Evolutionary conservation across 2,888 invertebrate genomes (phyloP).

Genomic region (Pammene aurita): DNA sequence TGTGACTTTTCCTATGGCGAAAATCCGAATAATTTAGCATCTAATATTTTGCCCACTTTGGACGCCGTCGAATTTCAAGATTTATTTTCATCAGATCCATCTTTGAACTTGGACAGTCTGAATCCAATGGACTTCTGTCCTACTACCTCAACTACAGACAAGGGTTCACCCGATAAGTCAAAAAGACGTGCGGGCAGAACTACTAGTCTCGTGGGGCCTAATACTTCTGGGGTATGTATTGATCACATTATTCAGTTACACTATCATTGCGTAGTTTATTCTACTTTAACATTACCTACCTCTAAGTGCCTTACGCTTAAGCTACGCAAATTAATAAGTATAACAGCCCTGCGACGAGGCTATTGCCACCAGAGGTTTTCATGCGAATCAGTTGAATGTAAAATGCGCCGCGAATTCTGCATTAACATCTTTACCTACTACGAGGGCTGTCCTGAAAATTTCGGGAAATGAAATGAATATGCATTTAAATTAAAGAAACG

Average conservation of each 20-base stretch:
- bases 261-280: neutral
- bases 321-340: slow-evolving; percentile 15
- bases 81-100: slow-evolving; percentile 56
- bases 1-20: slow-evolving; percentile 72
- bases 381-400: slow-evolving; percentile 42
- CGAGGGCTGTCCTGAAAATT: no score
- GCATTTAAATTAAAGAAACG: no score
- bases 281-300: neutral
- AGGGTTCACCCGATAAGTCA: slow-evolving; percentile 50
- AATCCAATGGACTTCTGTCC: slow-evolving; percentile 50
- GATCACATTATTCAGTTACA: neutral
- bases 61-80: slow-evolving; percentile 65
- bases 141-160: slow-evolving; percentile 47
- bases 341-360: neutral
- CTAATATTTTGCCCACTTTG: slow-evolving; percentile 54
- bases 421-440: neutral
- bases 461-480: no score
- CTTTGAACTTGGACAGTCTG: slow-evolving; percentile 57
- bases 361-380: neutral
- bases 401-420: slow-evolving; percentile 37
- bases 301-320: neutral
- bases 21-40: slow-evolving; percentile 57
- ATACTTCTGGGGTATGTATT: slow-evolving; percentile 49
- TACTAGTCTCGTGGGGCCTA: slow-evolving; percentile 55
- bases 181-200: slow-evolving; percentile 56